A percentile compares a stretch with the other conserved stretches of the same genome.
Evolutionary conservation across 1,140 invertebrate species (phyloP).

Genomic region (Drosophila arizonae): DNA sequence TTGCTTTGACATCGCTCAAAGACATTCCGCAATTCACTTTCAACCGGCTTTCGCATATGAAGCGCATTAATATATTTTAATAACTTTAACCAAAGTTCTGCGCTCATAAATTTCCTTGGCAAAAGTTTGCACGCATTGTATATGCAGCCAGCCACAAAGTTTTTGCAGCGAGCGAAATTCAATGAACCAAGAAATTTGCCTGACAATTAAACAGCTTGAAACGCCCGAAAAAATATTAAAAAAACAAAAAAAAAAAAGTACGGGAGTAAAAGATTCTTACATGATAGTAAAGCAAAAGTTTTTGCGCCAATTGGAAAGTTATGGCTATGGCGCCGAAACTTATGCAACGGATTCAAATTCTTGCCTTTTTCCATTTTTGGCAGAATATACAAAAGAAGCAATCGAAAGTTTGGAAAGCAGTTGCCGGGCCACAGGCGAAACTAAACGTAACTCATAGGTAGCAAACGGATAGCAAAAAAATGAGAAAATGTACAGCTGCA

Average conservation of each 20-base stretch:
- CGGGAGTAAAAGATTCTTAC: constrained; percentile 44
- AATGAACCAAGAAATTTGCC: constrained; percentile 72
- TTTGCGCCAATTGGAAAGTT: constrained; percentile 67
- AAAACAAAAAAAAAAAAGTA: neutral
- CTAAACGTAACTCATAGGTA: constrained; percentile 31
- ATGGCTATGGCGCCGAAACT: constrained; percentile 66
- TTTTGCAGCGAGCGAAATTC: constrained; percentile 52
- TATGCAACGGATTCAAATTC: constrained; percentile 50
- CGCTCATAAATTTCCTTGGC: constrained; percentile 13
- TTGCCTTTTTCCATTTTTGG: constrained; percentile 1
- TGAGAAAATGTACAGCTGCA: constrained; percentile 43
- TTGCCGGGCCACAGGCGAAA: constrained; percentile 32
- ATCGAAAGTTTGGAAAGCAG: constrained; percentile 61
- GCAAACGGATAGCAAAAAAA: constrained; percentile 15
- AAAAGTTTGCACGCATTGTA: constrained; percentile 28
- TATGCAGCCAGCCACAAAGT: constrained; percentile 43
- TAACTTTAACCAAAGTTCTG: neutral
- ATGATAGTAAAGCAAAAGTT: constrained; percentile 71
- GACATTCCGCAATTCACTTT: constrained; percentile 22
- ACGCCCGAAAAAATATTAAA: constrained; percentile 24
- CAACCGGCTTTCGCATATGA: constrained; percentile 11
- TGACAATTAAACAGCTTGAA: constrained; percentile 78
- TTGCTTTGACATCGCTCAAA: constrained; percentile 7
- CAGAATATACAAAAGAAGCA: constrained; percentile 52
- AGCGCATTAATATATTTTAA: neutral